Evolutionary conservation across 2,113 vertebrate genomes (phyloP).

Genomic region (Dipodomys spectabilis): DNA sequence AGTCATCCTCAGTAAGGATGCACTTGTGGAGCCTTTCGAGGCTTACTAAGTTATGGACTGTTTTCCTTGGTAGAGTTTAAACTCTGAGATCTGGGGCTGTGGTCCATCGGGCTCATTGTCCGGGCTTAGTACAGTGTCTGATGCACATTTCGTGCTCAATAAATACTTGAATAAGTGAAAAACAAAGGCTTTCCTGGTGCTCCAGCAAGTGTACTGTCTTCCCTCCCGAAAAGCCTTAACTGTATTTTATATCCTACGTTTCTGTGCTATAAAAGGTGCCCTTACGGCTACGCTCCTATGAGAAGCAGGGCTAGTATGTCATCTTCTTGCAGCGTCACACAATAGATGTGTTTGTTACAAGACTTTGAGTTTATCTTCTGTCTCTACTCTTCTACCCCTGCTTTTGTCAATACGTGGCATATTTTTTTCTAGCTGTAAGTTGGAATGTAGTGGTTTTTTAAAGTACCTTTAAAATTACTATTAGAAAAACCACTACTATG

Average conservation of each 20-base stretch:
- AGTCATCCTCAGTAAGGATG: background rate
- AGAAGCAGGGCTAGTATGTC: too few species aligned
- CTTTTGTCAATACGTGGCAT: background rate
- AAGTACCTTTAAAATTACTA: background rate
- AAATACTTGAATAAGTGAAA: constrained; percentile 3
- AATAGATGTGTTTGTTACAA: background rate
- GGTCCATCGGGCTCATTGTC: background rate
- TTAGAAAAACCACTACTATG: background rate
- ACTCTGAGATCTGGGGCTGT: background rate
- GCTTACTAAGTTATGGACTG: background rate
- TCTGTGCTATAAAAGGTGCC: background rate
- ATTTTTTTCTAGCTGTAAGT: background rate
- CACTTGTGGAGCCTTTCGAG: constrained; percentile 48
- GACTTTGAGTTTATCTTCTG: background rate
- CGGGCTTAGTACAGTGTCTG: background rate
- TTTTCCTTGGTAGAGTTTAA: constrained; percentile 3
- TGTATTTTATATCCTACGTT: background rate
- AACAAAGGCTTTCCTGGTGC: background rate
- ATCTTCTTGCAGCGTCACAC: too few species aligned
- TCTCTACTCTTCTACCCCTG: background rate
- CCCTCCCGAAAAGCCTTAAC: background rate
- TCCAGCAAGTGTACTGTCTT: background rate
- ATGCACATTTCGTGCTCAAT: background rate
- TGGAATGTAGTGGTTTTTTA: background rate
- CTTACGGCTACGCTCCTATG: too few species aligned